Percentiles rank a stretch among this genome's conserved stretches.
Conservation (phyloP, 2,888 invertebrate species). For the Heterodera filipjevi region DNA sequence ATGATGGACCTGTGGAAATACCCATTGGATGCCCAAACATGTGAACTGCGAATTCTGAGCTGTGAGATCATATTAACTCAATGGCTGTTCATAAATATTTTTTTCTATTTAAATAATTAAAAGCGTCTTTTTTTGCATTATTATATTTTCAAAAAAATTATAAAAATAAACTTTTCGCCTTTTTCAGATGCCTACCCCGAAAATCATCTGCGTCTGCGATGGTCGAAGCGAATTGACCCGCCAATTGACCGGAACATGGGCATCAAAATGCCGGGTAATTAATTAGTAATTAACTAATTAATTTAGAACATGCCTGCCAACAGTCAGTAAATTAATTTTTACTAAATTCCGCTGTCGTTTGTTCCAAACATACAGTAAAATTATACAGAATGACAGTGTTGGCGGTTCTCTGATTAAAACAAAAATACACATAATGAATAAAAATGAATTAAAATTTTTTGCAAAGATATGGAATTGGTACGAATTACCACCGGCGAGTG, state of each 20-base stretch:
- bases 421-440: not conserved
- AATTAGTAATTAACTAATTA: slow-evolving; percentile 34
- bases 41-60: slow-evolving; percentile 69
- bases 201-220: slow-evolving; percentile 58
- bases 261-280: slow-evolving; percentile 59
- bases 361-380: too few relatives aligned
- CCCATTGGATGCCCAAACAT: slow-evolving; percentile 69
- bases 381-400: too few relatives aligned
- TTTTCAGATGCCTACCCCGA: slow-evolving; percentile 57
- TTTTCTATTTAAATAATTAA: not conserved
- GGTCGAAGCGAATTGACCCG: slow-evolving; percentile 53
- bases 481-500: slow-evolving; percentile 52
- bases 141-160: not conserved
- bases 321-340: too few relatives aligned
- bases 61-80: slow-evolving; percentile 47
- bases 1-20: slow-evolving; percentile 71
- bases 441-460: not conserved
- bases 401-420: too few relatives aligned
- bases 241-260: slow-evolving; percentile 61
- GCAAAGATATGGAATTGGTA: slow-evolving; percentile 23
- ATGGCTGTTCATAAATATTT: not conserved
- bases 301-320: too few relatives aligned
- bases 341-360: too few relatives aligned
- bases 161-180: not conserved
- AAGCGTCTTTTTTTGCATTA: too few relatives aligned